Percentiles rank a stretch among this genome's conserved stretches.
Conservation (phyloP, 1,140 invertebrate species). For the Lepidotrigona ventralis region DNA sequence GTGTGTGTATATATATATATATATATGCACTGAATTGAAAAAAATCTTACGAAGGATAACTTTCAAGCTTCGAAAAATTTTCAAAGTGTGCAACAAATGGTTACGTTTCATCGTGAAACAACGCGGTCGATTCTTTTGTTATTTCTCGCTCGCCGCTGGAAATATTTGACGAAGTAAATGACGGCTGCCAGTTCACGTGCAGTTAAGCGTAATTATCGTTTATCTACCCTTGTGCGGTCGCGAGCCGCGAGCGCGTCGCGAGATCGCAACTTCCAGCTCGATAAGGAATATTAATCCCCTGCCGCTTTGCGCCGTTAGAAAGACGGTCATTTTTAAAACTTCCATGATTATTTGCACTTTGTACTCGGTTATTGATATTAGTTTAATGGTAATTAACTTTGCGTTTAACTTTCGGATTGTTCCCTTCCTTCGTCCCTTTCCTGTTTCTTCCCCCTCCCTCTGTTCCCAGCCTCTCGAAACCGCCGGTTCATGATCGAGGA, state of each 20-base stretch:
- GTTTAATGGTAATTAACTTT: conserved; percentile 40
- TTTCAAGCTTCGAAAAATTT: background rate
- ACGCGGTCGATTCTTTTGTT: background rate
- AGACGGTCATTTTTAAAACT: conserved; percentile 35
- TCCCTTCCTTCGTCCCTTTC: conserved; percentile 1
- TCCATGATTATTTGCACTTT: conserved; percentile 37
- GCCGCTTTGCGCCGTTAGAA: too few relatives aligned
- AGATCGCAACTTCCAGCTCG: conserved; percentile 34
- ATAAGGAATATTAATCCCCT: conserved; percentile 43
- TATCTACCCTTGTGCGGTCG: conserved; percentile 17
- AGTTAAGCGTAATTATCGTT: conserved; percentile 44
- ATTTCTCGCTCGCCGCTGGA: background rate
- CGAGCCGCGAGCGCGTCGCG: conserved; percentile 11
- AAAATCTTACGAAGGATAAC: background rate
- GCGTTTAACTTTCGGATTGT: conserved; percentile 37
- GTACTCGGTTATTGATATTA: conserved; percentile 43
- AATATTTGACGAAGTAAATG: conserved; percentile 37
- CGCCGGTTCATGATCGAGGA: background rate
- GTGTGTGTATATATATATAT: too few relatives aligned
- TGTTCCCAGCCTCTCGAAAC: background rate
- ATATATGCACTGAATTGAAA: background rate
- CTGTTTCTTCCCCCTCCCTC: background rate
- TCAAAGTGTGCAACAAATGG: conserved; percentile 17
- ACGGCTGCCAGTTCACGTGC: conserved; percentile 26
- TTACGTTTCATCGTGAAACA: background rate